These are phyloP conservation scores for Meriones unguiculatus DNA, from an alignment of 2,113 vertebrate species.

Conservation along the genomic window DNA sequence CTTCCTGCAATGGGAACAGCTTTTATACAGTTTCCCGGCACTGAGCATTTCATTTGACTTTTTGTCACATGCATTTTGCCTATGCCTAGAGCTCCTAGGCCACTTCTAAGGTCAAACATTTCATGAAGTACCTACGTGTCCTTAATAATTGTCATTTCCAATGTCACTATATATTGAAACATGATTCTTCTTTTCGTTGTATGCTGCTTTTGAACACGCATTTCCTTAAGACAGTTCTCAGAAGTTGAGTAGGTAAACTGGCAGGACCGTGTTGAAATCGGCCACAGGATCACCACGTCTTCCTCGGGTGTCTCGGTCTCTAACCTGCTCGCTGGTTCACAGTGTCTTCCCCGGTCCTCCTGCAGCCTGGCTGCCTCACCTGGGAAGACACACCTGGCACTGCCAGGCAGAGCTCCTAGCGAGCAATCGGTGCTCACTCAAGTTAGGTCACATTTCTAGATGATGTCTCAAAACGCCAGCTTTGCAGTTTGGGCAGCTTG, in stretches of 20 bases:
- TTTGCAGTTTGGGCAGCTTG: background rate
- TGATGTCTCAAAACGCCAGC: background rate
- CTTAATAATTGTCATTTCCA: constrained; percentile 43
- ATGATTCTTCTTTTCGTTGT: constrained; percentile 13
- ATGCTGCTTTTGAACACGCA: background rate
- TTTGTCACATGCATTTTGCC: constrained; percentile 31
- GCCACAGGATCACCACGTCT: background rate
- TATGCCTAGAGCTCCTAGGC: background rate
- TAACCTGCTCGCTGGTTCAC: background rate
- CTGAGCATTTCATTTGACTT: background rate
- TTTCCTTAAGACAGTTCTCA: constrained; percentile 56
- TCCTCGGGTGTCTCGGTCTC: background rate
- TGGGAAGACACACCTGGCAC: background rate
- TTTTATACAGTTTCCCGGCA: background rate
- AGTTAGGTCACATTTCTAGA: background rate
- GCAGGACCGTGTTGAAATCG: background rate
- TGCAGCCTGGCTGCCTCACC: background rate
- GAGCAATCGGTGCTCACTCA: background rate
- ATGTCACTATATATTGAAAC: constrained; percentile 18
- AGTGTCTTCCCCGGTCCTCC: background rate
- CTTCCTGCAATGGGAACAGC: background rate
- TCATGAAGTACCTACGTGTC: constrained; percentile 46
- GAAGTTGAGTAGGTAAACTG: constrained; percentile 31
- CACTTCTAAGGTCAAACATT: constrained; percentile 26
- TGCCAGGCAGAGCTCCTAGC: background rate